A percentile compares a stretch with the other conserved stretches of the same genome.
phyloP scores from a whole-genome alignment of 1,140 invertebrate species.

The Berghia stephanieae region DNA sequence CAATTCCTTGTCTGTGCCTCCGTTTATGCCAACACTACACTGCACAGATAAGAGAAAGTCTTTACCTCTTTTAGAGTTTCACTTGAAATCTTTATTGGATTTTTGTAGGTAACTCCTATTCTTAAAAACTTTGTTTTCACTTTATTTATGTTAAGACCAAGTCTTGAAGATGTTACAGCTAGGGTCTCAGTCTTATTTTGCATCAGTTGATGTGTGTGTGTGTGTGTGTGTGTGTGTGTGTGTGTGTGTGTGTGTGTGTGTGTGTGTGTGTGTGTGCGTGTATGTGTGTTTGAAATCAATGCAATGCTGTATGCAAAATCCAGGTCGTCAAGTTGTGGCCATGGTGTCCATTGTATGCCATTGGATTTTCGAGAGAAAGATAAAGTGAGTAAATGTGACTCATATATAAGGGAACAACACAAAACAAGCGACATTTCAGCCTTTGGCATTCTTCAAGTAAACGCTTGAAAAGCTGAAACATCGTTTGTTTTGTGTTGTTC shows the following conservation, averaged over 20 bases:
- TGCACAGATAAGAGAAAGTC: too few relatives aligned
- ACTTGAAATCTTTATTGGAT: too few relatives aligned
- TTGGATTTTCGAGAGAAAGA: background rate
- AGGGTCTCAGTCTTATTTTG: too few relatives aligned
- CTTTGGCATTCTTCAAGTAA: conserved; percentile 12
- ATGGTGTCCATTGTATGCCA: background rate
- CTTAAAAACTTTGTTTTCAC: too few relatives aligned
- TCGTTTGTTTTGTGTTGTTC: too few relatives aligned
- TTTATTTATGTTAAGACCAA: too few relatives aligned
- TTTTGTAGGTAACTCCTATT: too few relatives aligned
- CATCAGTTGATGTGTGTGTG: too few relatives aligned
- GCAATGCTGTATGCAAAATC: background rate
- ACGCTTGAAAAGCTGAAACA: conserved; percentile 19
- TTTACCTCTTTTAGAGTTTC: background rate
- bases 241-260: conserved; percentile 27
- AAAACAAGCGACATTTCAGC: too few relatives aligned
- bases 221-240: conserved; percentile 1
- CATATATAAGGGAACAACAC: too few relatives aligned
- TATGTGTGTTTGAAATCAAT: background rate
- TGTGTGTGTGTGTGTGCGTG: conserved; percentile 13
- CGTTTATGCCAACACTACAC: background rate
- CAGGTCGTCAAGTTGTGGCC: background rate
- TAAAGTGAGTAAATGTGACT: too few relatives aligned
- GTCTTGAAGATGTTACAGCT: background rate
- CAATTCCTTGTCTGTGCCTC: background rate